A percentile compares a stretch with the other conserved stretches of the same genome.
These are phyloP conservation scores for Hippopotamus amphibius DNA, from an alignment of 2,113 vertebrate species.

Conservation along the genomic window DNA sequence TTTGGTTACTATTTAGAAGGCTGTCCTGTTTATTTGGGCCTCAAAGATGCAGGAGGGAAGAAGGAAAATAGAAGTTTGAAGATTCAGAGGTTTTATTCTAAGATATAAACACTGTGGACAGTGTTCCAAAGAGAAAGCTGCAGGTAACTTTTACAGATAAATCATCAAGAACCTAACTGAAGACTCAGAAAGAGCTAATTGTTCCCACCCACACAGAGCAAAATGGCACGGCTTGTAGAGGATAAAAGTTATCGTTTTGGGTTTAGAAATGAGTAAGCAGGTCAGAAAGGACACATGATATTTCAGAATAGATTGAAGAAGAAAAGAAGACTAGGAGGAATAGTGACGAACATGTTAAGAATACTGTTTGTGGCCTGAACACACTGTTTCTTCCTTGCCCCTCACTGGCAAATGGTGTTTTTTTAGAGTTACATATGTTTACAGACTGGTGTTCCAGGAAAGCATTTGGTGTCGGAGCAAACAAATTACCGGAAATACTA, in stretches of 20 bases:
- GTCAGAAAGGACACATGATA: background rate
- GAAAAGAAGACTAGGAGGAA: background rate
- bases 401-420: background rate
- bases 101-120: background rate
- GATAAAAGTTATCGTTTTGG: background rate
- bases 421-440: constrained; percentile 17
- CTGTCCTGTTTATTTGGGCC: background rate
- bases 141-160: constrained; percentile 9
- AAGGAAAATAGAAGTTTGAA: background rate
- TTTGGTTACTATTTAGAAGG: background rate
- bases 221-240: background rate
- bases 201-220: background rate
- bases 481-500: background rate
- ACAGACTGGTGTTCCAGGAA: background rate
- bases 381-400: background rate
- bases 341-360: background rate
- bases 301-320: constrained; percentile 47
- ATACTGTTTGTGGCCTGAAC: background rate
- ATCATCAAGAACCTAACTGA: background rate
- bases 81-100: constrained; percentile 7
- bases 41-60: background rate
- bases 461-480: constrained; percentile 17
- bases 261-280: background rate
- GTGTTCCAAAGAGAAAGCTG: background rate
- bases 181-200: background rate